Percentiles rank a stretch among this genome's conserved stretches.
These are phyloP conservation scores for Stenotaenia linearis DNA, from an alignment of 2,888 invertebrate species.

Conservation along the genomic window DNA sequence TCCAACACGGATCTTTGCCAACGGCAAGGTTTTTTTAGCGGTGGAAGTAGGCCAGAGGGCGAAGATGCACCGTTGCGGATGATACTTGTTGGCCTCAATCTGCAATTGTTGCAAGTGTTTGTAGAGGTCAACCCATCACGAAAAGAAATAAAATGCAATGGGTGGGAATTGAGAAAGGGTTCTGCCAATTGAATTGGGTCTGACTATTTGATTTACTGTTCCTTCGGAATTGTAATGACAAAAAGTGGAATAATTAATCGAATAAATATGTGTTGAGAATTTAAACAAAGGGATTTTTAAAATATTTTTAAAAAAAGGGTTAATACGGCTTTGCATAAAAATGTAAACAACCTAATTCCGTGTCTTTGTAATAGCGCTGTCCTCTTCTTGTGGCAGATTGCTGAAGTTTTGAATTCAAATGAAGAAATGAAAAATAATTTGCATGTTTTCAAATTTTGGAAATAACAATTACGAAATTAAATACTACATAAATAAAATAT, in stretches of 20 bases:
- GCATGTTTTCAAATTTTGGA: too few relatives aligned
- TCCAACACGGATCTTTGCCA: conserved; percentile 7
- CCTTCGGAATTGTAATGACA: background rate
- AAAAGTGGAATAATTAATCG: background rate
- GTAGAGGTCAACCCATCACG: background rate
- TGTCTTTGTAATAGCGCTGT: background rate
- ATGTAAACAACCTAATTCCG: background rate
- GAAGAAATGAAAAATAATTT: background rate
- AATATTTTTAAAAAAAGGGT: too few relatives aligned
- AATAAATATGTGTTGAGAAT: background rate
- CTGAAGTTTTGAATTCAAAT: background rate
- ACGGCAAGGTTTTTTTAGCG: background rate
- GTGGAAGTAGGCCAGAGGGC: conserved; percentile 19
- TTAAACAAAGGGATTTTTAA: background rate
- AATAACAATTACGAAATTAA: too few relatives aligned
- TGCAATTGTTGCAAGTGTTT: background rate
- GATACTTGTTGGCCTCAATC: conserved; percentile 6
- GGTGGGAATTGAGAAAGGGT: background rate
- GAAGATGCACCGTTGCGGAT: conserved; percentile 1
- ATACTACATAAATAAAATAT: too few relatives aligned
- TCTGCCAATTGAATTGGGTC: background rate
- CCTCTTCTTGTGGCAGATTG: background rate
- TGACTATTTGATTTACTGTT: background rate
- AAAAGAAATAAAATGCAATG: background rate
- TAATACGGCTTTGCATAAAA: background rate